phyloP scores from a whole-genome alignment of 2,113 vertebrate species.

The Hylia prasina region DNA sequence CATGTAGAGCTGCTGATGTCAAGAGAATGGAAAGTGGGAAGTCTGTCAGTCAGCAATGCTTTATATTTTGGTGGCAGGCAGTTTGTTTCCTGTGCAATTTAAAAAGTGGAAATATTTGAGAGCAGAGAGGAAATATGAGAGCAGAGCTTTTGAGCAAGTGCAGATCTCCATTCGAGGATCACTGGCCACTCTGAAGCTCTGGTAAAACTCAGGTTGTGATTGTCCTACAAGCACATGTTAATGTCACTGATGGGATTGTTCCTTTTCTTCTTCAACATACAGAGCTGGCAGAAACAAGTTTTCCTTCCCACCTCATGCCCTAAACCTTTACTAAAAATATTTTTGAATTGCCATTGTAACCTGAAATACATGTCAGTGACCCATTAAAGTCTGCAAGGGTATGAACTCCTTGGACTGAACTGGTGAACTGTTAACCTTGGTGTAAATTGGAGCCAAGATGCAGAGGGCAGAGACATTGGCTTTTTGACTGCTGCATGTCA shows the following conservation, averaged over 20 bases:
- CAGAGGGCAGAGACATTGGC: neutral
- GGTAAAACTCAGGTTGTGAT: neutral
- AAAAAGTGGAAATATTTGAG: neutral
- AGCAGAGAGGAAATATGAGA: neutral
- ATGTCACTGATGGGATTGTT: neutral
- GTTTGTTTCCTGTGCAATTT: neutral
- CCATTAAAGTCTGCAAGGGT: neutral
- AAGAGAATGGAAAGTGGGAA: neutral
- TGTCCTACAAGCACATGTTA: neutral
- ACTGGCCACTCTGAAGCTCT: neutral
- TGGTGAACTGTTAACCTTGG: neutral
- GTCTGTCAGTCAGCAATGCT: neutral
- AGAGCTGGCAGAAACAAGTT: neutral
- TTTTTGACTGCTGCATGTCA: neutral
- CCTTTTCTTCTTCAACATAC: neutral
- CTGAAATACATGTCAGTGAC: neutral
- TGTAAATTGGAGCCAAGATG: neutral
- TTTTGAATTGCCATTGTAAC: neutral
- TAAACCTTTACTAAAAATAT: neutral
- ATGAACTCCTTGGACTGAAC: neutral
- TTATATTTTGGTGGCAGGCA: neutral
- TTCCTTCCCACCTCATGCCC: neutral
- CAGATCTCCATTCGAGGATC: neutral
- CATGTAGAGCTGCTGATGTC: neutral
- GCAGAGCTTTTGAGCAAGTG: neutral